Evolutionary conservation across 2,113 vertebrate species (phyloP).

Genomic region (Eptatretus burgeri): DNA sequence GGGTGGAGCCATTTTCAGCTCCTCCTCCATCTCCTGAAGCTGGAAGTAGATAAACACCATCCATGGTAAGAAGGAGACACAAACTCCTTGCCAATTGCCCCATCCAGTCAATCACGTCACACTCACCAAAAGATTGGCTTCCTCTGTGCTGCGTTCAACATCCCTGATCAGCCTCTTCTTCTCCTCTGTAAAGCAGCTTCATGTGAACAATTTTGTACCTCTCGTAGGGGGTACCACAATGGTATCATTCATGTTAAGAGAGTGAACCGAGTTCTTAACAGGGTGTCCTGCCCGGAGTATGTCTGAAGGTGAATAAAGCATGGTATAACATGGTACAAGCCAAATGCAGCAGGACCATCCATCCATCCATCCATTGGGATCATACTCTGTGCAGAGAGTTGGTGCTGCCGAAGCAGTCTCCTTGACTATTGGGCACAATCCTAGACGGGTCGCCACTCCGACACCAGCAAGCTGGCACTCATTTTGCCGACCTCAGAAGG

Average conservation of each 20-base stretch:
- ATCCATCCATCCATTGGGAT: no score
- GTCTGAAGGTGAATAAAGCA: neutral
- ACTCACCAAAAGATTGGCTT: conserved; percentile 60
- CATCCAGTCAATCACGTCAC: neutral
- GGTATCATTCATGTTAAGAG: neutral
- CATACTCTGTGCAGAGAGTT: no score
- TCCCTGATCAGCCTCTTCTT: conserved; percentile 46
- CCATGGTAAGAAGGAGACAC: neutral
- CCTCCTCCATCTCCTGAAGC: conserved; percentile 70
- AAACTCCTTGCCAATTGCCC: neutral
- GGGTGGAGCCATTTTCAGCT: conserved; percentile 36
- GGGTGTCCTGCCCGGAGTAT: neutral
- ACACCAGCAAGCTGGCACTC: no score
- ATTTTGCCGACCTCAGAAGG: no score
- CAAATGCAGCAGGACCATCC: neutral
- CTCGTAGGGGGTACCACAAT: neutral
- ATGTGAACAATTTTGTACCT: neutral
- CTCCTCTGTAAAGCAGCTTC: conserved; percentile 29
- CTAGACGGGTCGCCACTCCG: no score
- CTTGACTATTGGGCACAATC: no score
- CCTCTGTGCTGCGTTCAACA: conserved; percentile 57
- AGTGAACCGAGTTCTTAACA: neutral
- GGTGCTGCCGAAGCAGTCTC: no score
- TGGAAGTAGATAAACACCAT: conserved; percentile 13
- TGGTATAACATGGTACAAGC: neutral